Evolutionary conservation across 2,888 invertebrate genomes (phyloP), one percentile per base, ranked within the genome.

Genomic region (Drosophila hawaiiensis): DNA sequence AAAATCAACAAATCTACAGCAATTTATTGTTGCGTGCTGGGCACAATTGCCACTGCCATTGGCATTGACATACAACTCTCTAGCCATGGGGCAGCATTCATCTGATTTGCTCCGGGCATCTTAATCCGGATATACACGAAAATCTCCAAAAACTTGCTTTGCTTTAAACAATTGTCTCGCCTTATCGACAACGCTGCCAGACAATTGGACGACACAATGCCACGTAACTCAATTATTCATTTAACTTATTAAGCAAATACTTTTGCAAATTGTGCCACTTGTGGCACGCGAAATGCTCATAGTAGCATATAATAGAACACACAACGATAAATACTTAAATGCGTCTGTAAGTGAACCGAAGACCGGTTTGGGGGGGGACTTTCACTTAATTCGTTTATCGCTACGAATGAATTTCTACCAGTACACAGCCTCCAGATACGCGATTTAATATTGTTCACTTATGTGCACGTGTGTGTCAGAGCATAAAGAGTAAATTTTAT

Each of bases 141-240:
- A 37, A 54, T 58, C 56, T 31, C 35, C 28, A 35, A 52, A 35
- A 43, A 64, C 54, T 28, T 37, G n/a, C 31, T 31, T 59, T 31
- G 16, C 35, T 61, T 70, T 47, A 49, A 66, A 49, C 66, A 69
- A 69, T 67, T 73, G 68, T 66, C 71, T 66, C 76, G 78, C 60
- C 53, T 73, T 76, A 78, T 76, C 62, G 73, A 73, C 60, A 53
- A 22, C 25, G 53, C 39, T 64, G 33, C 66, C 73, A 66, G 58
- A 43, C 58, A 63, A 31, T 67, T 49, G 28, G 68, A 72, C 52
- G 65, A 67, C 53, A 62, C 55, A 66, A 73, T 68, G 79, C 86
- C 89, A 73, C 89, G 78, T 82, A 82, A 75, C 89, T 83, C 86
- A 87, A 89, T 87, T 89, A 87, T 87, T 76, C 76, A 84, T 87